phyloP scores from a whole-genome alignment of 30 jellyfish, hydroid and myxozoan species.

The Turritopsis dohrnii region DNA sequence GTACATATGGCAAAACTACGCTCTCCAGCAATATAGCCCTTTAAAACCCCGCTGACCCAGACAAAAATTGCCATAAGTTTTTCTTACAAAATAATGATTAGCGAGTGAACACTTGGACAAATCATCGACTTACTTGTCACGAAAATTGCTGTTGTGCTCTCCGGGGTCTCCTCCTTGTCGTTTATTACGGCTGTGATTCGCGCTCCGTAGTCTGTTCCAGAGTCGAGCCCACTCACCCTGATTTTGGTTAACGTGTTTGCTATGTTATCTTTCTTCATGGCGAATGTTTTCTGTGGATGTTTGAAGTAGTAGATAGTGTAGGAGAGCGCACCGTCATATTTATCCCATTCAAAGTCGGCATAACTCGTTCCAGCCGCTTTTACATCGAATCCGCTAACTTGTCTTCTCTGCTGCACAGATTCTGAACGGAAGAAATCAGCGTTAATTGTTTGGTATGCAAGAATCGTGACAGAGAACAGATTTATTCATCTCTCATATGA shows the following conservation, averaged over 20 bases:
- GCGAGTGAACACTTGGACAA: too few species aligned
- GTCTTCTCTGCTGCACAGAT: neutral
- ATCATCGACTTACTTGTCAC: constrained; percentile 18
- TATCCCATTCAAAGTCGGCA: neutral
- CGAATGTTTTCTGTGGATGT: neutral
- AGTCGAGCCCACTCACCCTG: neutral
- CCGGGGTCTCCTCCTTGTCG: neutral
- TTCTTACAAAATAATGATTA: too few species aligned
- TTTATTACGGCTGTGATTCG: neutral
- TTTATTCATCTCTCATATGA: too few species aligned
- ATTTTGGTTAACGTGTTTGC: neutral
- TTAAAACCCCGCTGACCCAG: too few species aligned
- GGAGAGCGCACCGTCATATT: neutral
- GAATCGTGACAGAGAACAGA: too few species aligned
- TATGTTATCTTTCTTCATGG: neutral
- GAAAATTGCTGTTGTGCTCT: constrained; percentile 2
- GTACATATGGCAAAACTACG: too few species aligned
- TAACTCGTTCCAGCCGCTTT: neutral
- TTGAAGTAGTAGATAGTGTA: neutral
- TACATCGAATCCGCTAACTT: neutral
- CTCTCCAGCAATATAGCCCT: too few species aligned
- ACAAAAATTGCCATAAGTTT: too few species aligned
- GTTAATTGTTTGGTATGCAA: too few species aligned
- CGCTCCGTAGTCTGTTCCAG: constrained; percentile 9
- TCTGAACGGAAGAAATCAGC: too few species aligned